These are phyloP conservation scores for Sitta europaea DNA, from an alignment of 2,113 vertebrate species.

Conservation along the genomic window DNA sequence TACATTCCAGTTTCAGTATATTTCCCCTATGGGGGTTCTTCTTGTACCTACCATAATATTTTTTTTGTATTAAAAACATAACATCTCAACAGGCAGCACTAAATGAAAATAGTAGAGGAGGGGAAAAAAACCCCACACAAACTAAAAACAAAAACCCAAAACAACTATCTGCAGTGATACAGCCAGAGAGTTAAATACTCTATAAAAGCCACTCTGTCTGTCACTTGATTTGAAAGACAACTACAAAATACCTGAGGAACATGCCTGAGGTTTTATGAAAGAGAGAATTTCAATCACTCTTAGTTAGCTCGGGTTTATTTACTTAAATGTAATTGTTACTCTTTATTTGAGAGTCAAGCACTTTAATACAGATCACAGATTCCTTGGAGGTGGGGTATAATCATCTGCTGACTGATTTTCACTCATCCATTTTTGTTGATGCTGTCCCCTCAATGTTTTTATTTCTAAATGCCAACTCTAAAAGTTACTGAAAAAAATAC, in stretches of 20 bases:
- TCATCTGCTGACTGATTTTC: not conserved
- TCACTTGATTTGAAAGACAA: not conserved
- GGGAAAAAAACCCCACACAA: too few species aligned
- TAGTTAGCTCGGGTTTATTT: not conserved
- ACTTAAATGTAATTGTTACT: not conserved
- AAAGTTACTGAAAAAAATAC: not conserved
- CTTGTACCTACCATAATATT: not conserved
- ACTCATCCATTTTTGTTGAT: not conserved
- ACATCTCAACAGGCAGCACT: not conserved
- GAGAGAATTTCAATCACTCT: not conserved
- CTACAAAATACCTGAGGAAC: not conserved
- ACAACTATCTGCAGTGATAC: not conserved
- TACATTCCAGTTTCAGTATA: not conserved
- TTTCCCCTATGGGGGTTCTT: not conserved
- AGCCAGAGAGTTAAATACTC: not conserved
- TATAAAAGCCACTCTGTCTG: not conserved
- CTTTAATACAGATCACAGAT: not conserved
- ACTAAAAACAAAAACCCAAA: too few species aligned
- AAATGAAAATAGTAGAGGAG: not conserved
- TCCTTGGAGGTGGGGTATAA: not conserved
- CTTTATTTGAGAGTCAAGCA: not conserved
- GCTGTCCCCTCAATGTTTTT: not conserved
- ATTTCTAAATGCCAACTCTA: not conserved
- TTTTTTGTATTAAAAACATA: not conserved
- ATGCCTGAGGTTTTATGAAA: not conserved